Percentiles rank a stretch among this genome's conserved stretches.
These are phyloP conservation scores for Leptobrachium leishanense DNA, from an alignment of 2,113 vertebrate species.

Conservation along the genomic window DNA sequence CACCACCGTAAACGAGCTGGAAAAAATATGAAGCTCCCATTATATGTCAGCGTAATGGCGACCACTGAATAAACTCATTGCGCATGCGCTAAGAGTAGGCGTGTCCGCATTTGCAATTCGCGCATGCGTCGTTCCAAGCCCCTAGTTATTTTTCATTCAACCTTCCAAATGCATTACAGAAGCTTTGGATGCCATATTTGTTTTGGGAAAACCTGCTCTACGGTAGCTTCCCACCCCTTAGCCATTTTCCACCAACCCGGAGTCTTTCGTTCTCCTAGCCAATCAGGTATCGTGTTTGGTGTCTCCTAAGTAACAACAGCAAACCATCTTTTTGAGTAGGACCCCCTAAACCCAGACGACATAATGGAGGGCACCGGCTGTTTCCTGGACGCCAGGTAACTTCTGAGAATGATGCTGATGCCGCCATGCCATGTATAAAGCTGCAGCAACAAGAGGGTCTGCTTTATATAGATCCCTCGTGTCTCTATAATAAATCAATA, in stretches of 20 bases:
- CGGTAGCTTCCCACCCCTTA: not conserved
- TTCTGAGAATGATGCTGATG: not conserved
- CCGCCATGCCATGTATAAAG: no score
- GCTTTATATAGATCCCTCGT: no score
- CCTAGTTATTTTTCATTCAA: not conserved
- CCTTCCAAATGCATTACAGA: not conserved
- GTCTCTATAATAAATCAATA: no score
- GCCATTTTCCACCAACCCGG: not conserved
- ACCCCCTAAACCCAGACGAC: no score
- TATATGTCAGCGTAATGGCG: slow-evolving; percentile 33
- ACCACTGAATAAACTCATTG: slow-evolving; percentile 2
- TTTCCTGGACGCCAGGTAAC: slow-evolving; percentile 38
- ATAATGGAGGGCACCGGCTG: slow-evolving; percentile 17
- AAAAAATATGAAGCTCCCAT: not conserved
- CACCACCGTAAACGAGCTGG: no score
- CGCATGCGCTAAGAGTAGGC: not conserved
- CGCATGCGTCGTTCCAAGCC: not conserved
- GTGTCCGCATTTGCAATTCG: not conserved
- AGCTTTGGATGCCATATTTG: not conserved
- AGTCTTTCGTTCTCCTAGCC: not conserved
- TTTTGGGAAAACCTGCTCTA: not conserved
- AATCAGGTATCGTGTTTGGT: not conserved
- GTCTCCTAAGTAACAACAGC: slow-evolving; percentile 33
- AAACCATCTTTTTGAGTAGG: not conserved
- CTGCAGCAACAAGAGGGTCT: no score